Base-by-base conservation (phyloP, 2,888 invertebrate species). In the Chrysolina oricalcia region DNA sequence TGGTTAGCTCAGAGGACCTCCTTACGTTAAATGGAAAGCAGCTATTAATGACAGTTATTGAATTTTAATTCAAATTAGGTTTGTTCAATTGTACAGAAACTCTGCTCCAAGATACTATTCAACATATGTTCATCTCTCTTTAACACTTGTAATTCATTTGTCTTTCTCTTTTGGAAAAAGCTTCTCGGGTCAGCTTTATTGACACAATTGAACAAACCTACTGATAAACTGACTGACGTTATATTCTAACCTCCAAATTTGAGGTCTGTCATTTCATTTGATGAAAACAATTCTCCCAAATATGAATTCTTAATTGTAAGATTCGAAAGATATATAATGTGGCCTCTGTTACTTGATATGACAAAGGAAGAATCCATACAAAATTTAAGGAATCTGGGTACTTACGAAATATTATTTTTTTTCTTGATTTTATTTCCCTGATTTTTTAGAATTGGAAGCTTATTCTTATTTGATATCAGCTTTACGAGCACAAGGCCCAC, bases 381-480 rank as follows among this genome's bases (percentile, higher is more conserved):
- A 87, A 93, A 94, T 90, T 93, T 97, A 87, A 92, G 97, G 86
- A 94, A 95, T 91, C 92, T 97, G 87, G 96, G 96, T 96, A 92
- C 10, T 15, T 48, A 23, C 11, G 13, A 13, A 19, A 13, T 9
- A 53, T 11, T 21, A 0, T 21, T 35, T 70, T 48, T 59, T 15
- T 70, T 72, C 43, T 65, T 62, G 19, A 50, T 87, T 65, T 27
- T 8, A 53, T 35, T 19, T 21, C 8, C 4, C 17, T 27, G 53
- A 59, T 46, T 46, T 81, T 82, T 74, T 71, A 97, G 97, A 98
- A 92, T 90, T 98, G 88, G 97, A 97, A 90, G 96, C 97, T 81
- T 98, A 97, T 91, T 94, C 96, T 85, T 94, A 94, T 89, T 92
- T 97, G 88, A 93, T 98, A 76, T 95, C 95, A 87, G 97, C 96